Evolutionary conservation across 2,797 vertebrate genomes (phyloP).

Genomic region (Remorina albescens): DNA sequence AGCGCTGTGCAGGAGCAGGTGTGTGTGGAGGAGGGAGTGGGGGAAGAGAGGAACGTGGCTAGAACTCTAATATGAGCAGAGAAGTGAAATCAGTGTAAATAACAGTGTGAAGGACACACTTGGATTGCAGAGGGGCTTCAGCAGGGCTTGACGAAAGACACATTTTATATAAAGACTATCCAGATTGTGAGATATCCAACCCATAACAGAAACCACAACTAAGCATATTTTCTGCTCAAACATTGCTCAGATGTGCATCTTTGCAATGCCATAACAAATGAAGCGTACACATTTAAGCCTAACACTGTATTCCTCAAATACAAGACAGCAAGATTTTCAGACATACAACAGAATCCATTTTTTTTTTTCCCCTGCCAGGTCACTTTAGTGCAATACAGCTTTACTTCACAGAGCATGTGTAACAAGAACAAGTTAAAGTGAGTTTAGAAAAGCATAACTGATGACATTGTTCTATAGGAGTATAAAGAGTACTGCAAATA

Average conservation of each 20-base stretch:
- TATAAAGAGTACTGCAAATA: constrained; percentile 32
- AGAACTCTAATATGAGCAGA: constrained; percentile 75
- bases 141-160: constrained; percentile 16
- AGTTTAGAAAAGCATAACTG: constrained; percentile 27
- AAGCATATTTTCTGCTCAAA: not conserved
- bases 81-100: constrained; percentile 67
- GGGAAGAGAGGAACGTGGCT: constrained; percentile 67
- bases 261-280: constrained; percentile 25
- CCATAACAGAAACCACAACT: not conserved
- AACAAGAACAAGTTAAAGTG: constrained; percentile 52
- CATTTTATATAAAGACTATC: not conserved
- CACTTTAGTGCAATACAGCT: constrained; percentile 47
- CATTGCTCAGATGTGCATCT: constrained; percentile 11
- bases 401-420: constrained; percentile 49
- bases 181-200: constrained; percentile 9
- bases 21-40: constrained; percentile 63
- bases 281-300: constrained; percentile 25
- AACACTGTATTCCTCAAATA: constrained; percentile 22
- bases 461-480: constrained; percentile 16
- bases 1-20: constrained; percentile 56
- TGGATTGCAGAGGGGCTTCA: constrained; percentile 38
- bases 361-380: constrained; percentile 33
- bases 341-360: not conserved
- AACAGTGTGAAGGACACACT: constrained; percentile 72
- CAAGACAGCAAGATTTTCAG: constrained; percentile 14